phyloP scores from a whole-genome alignment of 2,888 invertebrate species.

The Protodeltote pygarga region DNA sequence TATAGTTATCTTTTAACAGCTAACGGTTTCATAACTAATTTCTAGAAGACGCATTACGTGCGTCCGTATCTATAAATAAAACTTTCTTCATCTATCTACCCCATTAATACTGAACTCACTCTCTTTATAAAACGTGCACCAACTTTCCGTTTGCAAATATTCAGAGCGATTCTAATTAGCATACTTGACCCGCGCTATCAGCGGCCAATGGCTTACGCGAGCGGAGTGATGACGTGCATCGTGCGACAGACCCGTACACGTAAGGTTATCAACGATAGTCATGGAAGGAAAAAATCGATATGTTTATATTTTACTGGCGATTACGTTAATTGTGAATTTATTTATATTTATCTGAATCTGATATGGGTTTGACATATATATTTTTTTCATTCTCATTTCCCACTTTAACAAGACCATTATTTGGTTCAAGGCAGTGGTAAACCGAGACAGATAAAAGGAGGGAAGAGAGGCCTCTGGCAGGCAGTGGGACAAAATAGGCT shows the following conservation, averaged over 20 bases:
- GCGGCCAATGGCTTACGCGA: constrained; percentile 36
- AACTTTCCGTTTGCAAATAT: constrained; percentile 24
- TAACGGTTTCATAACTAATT: too few relatives aligned
- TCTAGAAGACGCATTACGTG: too few relatives aligned
- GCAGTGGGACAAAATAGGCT: too few relatives aligned
- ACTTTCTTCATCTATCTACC: background rate
- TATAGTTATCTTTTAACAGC: too few relatives aligned
- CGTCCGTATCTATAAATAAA: too few relatives aligned
- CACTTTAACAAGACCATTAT: too few relatives aligned
- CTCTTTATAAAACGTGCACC: constrained; percentile 16
- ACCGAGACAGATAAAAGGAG: too few relatives aligned
- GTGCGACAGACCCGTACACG: constrained; percentile 31
- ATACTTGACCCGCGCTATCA: constrained; percentile 52
- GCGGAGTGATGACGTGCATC: constrained; percentile 35
- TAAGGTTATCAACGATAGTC: constrained; percentile 37
- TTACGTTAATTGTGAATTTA: background rate
- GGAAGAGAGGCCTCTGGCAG: too few relatives aligned
- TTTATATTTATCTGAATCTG: background rate
- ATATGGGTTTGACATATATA: too few relatives aligned
- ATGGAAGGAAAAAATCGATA: constrained; percentile 6
- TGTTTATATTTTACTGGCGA: background rate
- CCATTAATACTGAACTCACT: background rate
- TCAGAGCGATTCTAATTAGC: constrained; percentile 26
- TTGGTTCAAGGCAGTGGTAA: too few relatives aligned
- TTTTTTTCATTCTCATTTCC: too few relatives aligned